A percentile compares a stretch with the other conserved stretches of the same genome.
Evolutionary conservation across 2,888 invertebrate genomes (phyloP).

Genomic region (Diabrotica balteata): DNA sequence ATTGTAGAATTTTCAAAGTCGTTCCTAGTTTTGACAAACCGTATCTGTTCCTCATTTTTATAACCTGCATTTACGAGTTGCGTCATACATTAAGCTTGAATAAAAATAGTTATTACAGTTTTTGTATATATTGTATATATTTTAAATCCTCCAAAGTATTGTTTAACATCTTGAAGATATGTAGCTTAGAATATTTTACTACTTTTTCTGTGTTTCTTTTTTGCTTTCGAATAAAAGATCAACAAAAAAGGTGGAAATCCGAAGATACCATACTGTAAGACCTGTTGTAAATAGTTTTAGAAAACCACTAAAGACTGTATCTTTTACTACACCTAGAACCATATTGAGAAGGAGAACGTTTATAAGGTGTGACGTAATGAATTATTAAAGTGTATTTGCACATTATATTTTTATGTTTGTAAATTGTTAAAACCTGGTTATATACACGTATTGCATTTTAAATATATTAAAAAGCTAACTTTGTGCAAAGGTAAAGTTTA

Average conservation of each 20-base stretch:
- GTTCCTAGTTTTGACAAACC: too few species aligned
- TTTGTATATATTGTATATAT: too few species aligned
- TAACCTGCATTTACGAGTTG: too few species aligned
- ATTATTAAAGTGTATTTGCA: not conserved
- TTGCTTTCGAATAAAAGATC: constrained; percentile 24
- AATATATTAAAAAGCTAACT: too few species aligned
- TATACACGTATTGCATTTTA: too few species aligned
- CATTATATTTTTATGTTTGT: not conserved
- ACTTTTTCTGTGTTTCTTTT: not conserved
- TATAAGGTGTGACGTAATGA: constrained; percentile 35
- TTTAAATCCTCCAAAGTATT: not conserved
- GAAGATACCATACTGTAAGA: constrained; percentile 38
- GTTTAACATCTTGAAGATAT: not conserved
- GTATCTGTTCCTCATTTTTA: too few species aligned
- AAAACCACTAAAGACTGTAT: constrained; percentile 33
- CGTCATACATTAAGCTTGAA: too few species aligned
- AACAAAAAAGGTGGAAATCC: constrained; percentile 40
- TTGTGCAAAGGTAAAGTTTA: too few species aligned
- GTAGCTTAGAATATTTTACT: not conserved
- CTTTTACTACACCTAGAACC: constrained; percentile 42
- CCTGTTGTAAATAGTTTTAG: constrained; percentile 34
- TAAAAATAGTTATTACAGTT: too few species aligned
- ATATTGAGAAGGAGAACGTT: constrained; percentile 40
- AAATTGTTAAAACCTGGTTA: not conserved
- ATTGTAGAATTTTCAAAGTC: too few species aligned